Evolutionary conservation across 2,888 invertebrate genomes (phyloP).

Genomic region (Cephus pulcher): DNA sequence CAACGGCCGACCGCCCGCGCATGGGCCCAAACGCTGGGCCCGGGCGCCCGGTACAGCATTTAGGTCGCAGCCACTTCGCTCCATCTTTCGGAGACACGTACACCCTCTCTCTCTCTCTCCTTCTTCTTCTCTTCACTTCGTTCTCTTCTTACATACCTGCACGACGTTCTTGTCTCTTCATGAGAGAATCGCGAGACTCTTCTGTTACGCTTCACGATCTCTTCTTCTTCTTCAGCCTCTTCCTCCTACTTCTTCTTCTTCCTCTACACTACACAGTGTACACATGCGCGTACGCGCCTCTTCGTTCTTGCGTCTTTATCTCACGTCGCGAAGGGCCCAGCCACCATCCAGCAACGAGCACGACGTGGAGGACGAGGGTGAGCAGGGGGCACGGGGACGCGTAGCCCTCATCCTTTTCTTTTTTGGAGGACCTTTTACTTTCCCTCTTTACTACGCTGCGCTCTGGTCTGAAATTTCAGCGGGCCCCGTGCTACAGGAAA

Average conservation of each 20-base stretch:
- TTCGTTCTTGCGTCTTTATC: slow-evolving; percentile 26
- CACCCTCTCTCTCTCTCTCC: slow-evolving; percentile 5
- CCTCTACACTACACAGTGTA: background rate
- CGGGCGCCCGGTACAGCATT: slow-evolving; percentile 50
- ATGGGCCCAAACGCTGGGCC: background rate
- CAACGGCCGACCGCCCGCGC: slow-evolving; percentile 51
- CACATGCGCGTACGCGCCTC: slow-evolving; percentile 1
- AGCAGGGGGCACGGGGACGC: background rate
- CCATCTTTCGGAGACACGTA: slow-evolving; percentile 8
- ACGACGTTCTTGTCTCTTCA: background rate
- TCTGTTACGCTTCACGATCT: background rate
- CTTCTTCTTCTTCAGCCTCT: background rate
- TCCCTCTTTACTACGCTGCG: slow-evolving; percentile 35
- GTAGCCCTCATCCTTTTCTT: background rate
- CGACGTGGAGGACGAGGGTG: too few relatives aligned
- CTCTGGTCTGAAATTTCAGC: slow-evolving; percentile 51
- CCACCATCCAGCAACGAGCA: slow-evolving; percentile 16
- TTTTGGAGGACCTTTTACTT: slow-evolving; percentile 29
- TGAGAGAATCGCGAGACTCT: background rate
- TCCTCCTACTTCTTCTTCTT: slow-evolving; percentile 3
- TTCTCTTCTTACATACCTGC: slow-evolving; percentile 9
- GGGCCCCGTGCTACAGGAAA: slow-evolving; percentile 19
- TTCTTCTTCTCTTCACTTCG: slow-evolving; percentile 15
- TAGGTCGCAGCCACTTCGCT: slow-evolving; percentile 34
- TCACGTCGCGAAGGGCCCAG: slow-evolving; percentile 38